Evolutionary conservation across 2,888 invertebrate species (phyloP), one percentile per base, ranked within the genome.

Genomic region (Meiosimyza platycephala): DNA sequence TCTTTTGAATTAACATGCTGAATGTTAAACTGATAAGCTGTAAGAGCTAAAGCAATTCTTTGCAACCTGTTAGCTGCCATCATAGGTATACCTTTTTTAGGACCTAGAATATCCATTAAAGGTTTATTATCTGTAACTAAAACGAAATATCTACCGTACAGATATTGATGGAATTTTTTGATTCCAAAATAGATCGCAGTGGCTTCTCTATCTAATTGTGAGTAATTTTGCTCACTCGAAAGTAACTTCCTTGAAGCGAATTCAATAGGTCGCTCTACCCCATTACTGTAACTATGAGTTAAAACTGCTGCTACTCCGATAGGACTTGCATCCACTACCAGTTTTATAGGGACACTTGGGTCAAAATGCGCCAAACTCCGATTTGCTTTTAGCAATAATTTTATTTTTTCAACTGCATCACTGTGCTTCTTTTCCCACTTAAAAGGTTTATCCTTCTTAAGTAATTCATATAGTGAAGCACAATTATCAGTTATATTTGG

Each of bases 211-310:
- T 74, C 74, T 22, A 74, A 48, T 6, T 73, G 73, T 2, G 73
- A 75, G 64, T 76, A 74, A 9, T 55, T 47, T 33, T 65, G 72
- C 54, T 76, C 72, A 1, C 68, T 69, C 9, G 67, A 69, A 7
- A 71, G 60, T 28, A 76, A 65, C 9, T 69, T 60, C 78, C 76
- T 76, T n/a, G 82, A 85, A 1, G 85, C 84, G 79, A 81, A 86
- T 12, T 81, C 80, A 47, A 86, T 83, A 5, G 85, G 86, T 57
- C 81, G 74, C 74, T 85, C 85, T 18, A 77, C 73, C n/a, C 84
- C 84, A 75, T 85, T 80, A 16, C 72, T 72, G 48, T 78, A 79
- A 11, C 78, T 77, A 71, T 86, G 85, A 5, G 79, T 80, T 15
- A 86, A 73, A 5, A 85, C 84, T 4, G 86, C 81, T 0, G 79